Percentiles rank a stretch among this genome's conserved stretches.
phyloP scores from a whole-genome alignment of 2,797 vertebrate species.

The Octomys mimax region DNA sequence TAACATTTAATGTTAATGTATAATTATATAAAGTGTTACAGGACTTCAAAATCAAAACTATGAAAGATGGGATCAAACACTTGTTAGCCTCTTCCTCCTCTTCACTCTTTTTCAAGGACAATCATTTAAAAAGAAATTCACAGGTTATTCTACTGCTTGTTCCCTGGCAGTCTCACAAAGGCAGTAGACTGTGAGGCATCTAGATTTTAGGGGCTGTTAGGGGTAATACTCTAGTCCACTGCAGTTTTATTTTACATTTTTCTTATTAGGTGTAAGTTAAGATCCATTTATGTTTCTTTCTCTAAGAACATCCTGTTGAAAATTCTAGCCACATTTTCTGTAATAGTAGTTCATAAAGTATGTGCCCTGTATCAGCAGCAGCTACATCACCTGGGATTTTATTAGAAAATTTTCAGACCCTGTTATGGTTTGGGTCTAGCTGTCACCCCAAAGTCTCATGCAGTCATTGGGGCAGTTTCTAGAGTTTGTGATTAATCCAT shows the following conservation, averaged over 20 bases:
- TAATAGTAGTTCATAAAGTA: neutral
- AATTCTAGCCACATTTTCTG: neutral
- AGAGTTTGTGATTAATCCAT: too few relatives aligned
- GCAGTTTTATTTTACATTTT: neutral
- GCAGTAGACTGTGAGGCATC: neutral
- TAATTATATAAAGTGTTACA: neutral
- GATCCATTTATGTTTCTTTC: neutral
- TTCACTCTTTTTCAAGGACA: neutral
- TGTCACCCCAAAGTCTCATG: too few relatives aligned
- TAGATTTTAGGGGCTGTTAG: neutral
- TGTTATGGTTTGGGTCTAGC: too few relatives aligned
- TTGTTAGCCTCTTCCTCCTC: neutral
- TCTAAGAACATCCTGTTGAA: neutral
- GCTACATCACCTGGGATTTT: neutral
- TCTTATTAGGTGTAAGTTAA: neutral
- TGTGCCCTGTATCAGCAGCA: neutral
- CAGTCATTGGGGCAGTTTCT: too few relatives aligned
- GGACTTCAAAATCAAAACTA: neutral
- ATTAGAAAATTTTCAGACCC: neutral
- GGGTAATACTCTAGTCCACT: neutral
- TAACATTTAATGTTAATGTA: neutral
- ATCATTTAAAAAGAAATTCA: neutral
- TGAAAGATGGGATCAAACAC: neutral
- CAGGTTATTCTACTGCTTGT: neutral
- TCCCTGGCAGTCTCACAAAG: neutral